A percentile compares a stretch with the other conserved stretches of the same genome.
These are phyloP conservation scores for Dromiciops gliroides DNA, from an alignment of 2,113 vertebrate species.

Conservation along the genomic window DNA sequence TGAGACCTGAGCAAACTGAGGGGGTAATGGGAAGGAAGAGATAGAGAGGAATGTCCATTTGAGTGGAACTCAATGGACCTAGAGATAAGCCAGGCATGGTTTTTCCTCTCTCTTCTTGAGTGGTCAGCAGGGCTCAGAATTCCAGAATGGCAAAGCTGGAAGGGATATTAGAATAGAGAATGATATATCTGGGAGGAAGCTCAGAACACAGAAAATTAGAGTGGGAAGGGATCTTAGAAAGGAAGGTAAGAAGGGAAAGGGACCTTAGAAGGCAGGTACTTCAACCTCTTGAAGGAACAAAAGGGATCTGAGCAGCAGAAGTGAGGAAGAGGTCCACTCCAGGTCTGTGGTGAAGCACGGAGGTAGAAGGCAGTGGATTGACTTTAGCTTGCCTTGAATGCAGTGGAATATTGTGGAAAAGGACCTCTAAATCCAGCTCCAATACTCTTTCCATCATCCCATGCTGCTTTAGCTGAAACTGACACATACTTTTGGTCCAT, in stretches of 20 bases:
- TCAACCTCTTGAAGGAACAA: neutral
- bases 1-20: conserved; percentile 5
- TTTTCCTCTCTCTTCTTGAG: neutral
- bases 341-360: neutral
- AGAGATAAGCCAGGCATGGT: neutral
- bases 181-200: neutral
- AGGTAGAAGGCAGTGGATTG: neutral
- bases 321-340: neutral
- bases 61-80: neutral
- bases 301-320: neutral
- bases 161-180: neutral
- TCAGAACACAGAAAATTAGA: neutral
- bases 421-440: neutral
- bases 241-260: neutral
- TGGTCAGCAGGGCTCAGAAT: neutral
- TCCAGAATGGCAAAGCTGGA: neutral
- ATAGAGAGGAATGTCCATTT: neutral
- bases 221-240: neutral
- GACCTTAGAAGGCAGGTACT: neutral
- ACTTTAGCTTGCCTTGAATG: neutral
- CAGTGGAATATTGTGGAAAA: neutral
- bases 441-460: neutral
- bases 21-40: neutral
- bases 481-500: neutral
- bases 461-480: neutral